Conservation (phyloP, 1,140 invertebrate genomes). For the Belonocnema kinseyi region DNA sequence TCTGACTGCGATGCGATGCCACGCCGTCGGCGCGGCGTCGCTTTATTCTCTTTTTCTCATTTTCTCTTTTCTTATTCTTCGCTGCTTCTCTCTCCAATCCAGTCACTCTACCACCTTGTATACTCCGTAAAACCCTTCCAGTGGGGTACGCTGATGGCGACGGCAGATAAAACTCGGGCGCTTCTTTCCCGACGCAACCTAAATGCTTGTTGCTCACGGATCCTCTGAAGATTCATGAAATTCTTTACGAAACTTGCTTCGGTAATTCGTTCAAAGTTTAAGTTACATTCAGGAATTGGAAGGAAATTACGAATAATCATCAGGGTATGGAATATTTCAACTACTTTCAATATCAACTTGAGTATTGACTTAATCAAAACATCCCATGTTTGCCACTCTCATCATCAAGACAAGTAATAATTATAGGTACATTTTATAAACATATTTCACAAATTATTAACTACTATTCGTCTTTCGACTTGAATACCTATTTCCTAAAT, state of each 20-base stretch:
- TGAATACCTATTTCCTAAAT: constrained; percentile 1
- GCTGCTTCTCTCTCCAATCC: constrained; percentile 4
- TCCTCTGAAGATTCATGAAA: constrained; percentile 23
- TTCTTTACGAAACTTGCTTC: neutral
- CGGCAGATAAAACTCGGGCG: constrained; percentile 26
- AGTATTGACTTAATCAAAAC: neutral
- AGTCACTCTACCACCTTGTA: constrained; percentile 12
- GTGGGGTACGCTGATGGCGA: constrained; percentile 13
- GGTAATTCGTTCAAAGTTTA: neutral
- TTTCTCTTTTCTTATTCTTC: constrained; percentile 10
- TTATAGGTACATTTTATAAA: neutral
- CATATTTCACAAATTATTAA: neutral
- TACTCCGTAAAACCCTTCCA: constrained; percentile 7
- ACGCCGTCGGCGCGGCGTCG: constrained; percentile 11
- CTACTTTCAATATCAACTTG: neutral
- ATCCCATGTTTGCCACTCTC: neutral
- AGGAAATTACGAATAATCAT: too few species aligned
- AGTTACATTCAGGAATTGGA: too few species aligned
- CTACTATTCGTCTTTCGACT: neutral
- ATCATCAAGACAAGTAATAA: neutral
- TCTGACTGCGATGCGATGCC: neutral
- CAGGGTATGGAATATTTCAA: too few species aligned
- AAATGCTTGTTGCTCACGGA: constrained; percentile 20
- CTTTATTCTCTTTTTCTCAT: neutral
- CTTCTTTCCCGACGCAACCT: constrained; percentile 13